Evolutionary conservation across 2,797 vertebrate species (phyloP).

Genomic region (Melanitta fusca): DNA sequence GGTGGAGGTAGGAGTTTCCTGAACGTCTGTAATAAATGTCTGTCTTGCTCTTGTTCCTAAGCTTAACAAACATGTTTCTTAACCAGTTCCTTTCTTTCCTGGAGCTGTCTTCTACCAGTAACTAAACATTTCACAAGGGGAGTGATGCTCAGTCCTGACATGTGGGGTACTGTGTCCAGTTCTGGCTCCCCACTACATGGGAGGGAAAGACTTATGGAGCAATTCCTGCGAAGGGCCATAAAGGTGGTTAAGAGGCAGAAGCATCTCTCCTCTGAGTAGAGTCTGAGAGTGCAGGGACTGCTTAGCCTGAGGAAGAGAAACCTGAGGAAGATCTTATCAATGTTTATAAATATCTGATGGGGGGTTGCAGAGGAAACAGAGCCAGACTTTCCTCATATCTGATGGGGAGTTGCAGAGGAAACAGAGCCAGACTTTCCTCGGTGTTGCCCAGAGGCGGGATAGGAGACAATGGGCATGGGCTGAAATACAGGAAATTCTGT

Average conservation of each 20-base stretch:
- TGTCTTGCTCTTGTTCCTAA: neutral
- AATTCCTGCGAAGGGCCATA: neutral
- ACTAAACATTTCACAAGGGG: neutral
- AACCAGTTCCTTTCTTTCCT: neutral
- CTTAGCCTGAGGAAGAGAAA: neutral
- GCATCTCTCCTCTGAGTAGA: neutral
- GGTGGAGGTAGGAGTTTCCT: neutral
- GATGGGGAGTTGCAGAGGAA: neutral
- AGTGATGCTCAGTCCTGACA: neutral
- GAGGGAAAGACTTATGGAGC: too few relatives aligned
- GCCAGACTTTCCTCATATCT: neutral
- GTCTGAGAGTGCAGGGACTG: neutral
- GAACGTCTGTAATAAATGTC: neutral
- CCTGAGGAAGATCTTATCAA: neutral
- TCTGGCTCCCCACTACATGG: neutral
- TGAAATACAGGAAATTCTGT: accelerated
- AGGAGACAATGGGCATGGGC: neutral
- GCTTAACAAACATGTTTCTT: neutral
- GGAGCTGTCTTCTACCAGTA: neutral
- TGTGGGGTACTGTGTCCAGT: neutral
- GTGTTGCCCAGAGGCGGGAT: neutral
- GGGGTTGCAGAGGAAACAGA: neutral
- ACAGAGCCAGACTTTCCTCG: neutral
- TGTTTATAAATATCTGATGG: neutral
- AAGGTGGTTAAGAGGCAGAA: neutral